These are phyloP conservation scores for Rhynchonema sp. DNA, from an alignment of 2,888 invertebrate genomes.

Conservation along the genomic window DNA sequence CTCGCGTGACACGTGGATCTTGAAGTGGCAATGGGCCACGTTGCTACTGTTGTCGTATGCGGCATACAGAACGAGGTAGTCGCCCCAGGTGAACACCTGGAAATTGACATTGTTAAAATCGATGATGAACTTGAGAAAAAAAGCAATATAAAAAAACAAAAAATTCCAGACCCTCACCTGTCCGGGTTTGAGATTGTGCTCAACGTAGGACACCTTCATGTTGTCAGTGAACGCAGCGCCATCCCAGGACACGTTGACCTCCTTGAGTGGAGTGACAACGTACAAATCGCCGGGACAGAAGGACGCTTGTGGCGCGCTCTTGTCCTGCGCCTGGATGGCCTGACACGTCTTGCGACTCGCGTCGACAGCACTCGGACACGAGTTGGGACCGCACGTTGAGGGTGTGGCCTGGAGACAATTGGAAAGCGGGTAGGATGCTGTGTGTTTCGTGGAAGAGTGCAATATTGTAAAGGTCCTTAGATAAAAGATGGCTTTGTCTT, in stretches of 20 bases:
- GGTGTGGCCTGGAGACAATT: too few species aligned
- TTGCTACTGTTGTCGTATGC: constrained; percentile 22
- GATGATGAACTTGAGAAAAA: too few species aligned
- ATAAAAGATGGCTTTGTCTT: too few species aligned
- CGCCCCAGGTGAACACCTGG: constrained; percentile 22
- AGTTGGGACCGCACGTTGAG: constrained; percentile 3
- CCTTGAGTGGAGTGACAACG: constrained; percentile 54
- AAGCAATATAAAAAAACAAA: neutral
- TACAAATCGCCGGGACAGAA: constrained; percentile 81
- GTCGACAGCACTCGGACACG: neutral
- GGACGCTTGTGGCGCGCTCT: constrained; percentile 56
- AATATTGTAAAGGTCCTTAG: too few species aligned
- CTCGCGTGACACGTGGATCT: constrained; percentile 44
- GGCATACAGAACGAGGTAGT: constrained; percentile 22
- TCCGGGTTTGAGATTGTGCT: constrained; percentile 23
- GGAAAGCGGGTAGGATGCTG: too few species aligned
- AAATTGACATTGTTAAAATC: too few species aligned
- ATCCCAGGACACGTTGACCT: constrained; percentile 22
- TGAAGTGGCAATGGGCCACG: constrained; percentile 22
- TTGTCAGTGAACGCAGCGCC: constrained; percentile 18
- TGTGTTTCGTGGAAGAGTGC: too few species aligned
- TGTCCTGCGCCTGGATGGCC: neutral
- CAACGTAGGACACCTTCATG: constrained; percentile 13
- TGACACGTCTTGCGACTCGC: neutral
- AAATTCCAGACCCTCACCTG: constrained; percentile 11